Conservation (phyloP, 2,888 invertebrate genomes). For the Drosophila anceps region DNA sequence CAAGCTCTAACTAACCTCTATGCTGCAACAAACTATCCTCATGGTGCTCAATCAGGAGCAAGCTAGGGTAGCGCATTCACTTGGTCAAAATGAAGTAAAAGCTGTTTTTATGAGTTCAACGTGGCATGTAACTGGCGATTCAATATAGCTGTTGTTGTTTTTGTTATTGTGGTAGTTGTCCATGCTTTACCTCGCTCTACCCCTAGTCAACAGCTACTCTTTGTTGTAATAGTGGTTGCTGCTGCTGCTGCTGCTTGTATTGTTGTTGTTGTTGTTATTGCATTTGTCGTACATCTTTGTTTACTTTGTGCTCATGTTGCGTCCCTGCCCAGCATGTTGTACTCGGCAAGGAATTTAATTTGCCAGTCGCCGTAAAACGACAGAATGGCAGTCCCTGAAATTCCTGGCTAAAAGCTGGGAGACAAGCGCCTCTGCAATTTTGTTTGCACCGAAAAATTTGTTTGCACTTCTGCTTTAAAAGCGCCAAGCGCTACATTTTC, state of each 20-base stretch:
- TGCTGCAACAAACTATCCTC: constrained; percentile 2
- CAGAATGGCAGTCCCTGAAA: constrained; percentile 18
- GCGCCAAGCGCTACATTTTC: constrained; percentile 46
- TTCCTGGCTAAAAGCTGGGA: background rate
- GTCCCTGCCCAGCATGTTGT: constrained; percentile 34
- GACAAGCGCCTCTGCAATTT: constrained; percentile 39
- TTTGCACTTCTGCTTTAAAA: constrained; percentile 57
- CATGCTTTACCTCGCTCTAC: background rate
- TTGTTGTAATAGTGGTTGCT: constrained; percentile 18
- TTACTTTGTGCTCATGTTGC: constrained; percentile 68
- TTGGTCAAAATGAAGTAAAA: constrained; percentile 58
- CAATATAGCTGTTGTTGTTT: constrained; percentile 14
- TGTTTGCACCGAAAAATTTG: constrained; percentile 62
- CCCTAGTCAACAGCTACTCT: constrained; percentile 4
- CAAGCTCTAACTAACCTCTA: constrained; percentile 4
- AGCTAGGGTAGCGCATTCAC: constrained; percentile 13
- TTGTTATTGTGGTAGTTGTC: background rate
- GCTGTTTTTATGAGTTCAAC: constrained; percentile 66
- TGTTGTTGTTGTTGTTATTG: constrained; percentile 37
- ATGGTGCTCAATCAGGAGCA: constrained; percentile 1
- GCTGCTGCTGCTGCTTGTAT: constrained; percentile 17
- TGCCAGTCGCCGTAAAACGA: constrained; percentile 60
- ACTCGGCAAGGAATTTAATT: constrained; percentile 68
- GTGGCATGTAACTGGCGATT: constrained; percentile 54
- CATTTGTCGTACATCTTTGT: constrained; percentile 75